Percentiles rank a stretch among this genome's conserved stretches.
These are phyloP conservation scores for Pocota personata DNA, from an alignment of 2,888 invertebrate genomes.

Conservation along the genomic window DNA sequence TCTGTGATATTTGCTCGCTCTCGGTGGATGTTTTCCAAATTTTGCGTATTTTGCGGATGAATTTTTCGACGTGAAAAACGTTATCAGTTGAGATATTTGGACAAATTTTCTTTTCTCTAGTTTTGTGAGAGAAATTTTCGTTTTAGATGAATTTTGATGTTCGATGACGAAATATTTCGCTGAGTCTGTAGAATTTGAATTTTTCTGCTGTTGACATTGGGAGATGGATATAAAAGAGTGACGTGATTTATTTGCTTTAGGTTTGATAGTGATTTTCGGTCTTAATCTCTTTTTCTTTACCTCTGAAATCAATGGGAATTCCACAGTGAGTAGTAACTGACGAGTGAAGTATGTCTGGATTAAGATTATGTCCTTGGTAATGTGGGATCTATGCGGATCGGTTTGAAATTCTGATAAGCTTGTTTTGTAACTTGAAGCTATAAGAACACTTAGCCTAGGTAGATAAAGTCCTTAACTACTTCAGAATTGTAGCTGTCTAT, in stretches of 20 bases:
- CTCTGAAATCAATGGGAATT: too few species aligned
- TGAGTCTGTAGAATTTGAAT: conserved; percentile 7
- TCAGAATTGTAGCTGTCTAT: too few species aligned
- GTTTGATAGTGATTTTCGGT: too few species aligned
- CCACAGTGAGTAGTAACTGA: too few species aligned
- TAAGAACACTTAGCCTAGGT: too few species aligned
- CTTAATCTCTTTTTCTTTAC: neutral
- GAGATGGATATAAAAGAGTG: neutral
- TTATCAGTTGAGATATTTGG: conserved; percentile 29
- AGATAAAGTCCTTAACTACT: too few species aligned
- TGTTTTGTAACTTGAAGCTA: too few species aligned
- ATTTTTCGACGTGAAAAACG: conserved; percentile 36
- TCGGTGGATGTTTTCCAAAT: conserved; percentile 33
- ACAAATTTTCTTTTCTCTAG: neutral
- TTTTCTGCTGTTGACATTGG: neutral
- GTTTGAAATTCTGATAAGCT: too few species aligned
- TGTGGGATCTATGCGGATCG: too few species aligned
- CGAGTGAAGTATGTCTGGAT: too few species aligned
- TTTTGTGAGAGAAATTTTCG: neutral
- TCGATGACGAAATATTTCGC: conserved; percentile 23
- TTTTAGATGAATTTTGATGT: neutral
- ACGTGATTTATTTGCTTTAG: neutral
- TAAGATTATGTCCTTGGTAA: too few species aligned
- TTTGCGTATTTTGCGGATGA: conserved; percentile 52
- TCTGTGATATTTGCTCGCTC: conserved; percentile 5